A percentile compares a stretch with the other conserved stretches of the same genome.
These are phyloP conservation scores for Odontesthes bonariensis DNA, from an alignment of 2,113 vertebrate species.

Conservation along the genomic window DNA sequence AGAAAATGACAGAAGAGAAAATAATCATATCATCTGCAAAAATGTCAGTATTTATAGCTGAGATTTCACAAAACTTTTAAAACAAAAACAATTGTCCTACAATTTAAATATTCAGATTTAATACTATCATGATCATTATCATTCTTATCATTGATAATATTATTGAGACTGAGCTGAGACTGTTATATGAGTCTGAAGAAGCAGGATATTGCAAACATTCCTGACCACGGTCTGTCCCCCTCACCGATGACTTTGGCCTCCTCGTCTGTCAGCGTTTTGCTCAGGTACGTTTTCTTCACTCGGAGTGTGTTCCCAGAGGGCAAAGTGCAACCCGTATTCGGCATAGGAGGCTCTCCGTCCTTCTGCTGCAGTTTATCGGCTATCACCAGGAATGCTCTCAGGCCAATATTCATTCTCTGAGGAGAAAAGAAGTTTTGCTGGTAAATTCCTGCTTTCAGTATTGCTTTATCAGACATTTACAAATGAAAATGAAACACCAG, in stretches of 20 bases:
- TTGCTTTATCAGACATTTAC: background rate
- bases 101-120: too few species aligned
- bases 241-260: conserved; percentile 98
- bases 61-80: too few species aligned
- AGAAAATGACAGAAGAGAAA: background rate
- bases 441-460: background rate
- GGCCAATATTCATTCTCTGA: conserved; percentile 98
- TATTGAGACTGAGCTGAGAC: background rate
- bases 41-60: too few species aligned
- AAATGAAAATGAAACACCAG: background rate
- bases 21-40: background rate
- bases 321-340: conserved; percentile 93
- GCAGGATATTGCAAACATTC: conserved; percentile 1
- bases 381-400: conserved; percentile 96
- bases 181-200: background rate
- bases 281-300: conserved; percentile 97
- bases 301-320: conserved; percentile 96
- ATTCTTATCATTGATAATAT: too few species aligned
- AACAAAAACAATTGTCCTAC: too few species aligned
- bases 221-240: conserved; percentile 46
- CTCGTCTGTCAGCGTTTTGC: conserved; percentile 97
- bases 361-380: conserved; percentile 98
- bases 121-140: too few species aligned
- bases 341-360: conserved; percentile 98
- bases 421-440: conserved; percentile 21